Evolutionary conservation across 2,888 invertebrate genomes (phyloP), one percentile per base, ranked within the genome.

Genomic region (Lacanobia oleracea): DNA sequence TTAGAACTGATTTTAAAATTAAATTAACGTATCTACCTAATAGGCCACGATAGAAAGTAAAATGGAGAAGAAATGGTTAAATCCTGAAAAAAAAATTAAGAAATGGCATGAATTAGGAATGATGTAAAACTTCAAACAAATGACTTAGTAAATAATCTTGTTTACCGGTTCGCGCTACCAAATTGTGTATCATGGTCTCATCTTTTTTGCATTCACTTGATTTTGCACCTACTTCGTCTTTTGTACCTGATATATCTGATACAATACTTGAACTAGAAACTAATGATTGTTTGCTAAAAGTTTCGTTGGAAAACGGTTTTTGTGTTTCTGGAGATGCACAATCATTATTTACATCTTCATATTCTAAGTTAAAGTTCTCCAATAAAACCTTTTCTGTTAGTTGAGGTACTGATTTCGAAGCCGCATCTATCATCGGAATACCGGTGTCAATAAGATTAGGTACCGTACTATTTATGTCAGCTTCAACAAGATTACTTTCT

Each of bases 81-180:
- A 40, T 45, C 12, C 40, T 68, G 12, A 37, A 75, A 37, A 75
- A 21, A 23, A 21, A 45, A 12, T 77, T 21, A 6, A 45, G 12
- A 77, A 51, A n/a, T 71, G 16, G 27, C n/a, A 73, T 73, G 48
- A 62, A 75, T 68, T 23, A 50, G 27, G 23, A 54, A 45, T 56
- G 71, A 54, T 61, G 50, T 57, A 65, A 59, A 63, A 62, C 59
- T 64, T 68, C 51, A 68, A 77, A 67, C 68, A 57, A 18, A 72
- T 72, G 53, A 61, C 57, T 65, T 62, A 62, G 54, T 63, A 69
- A 66, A 51, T 74, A 18, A 45, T 76, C 7, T 51, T 43, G 72
- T 80, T 81, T 80, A 81, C 81, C 77, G 61, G 48, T 73, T 69
- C 23, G 21, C 51, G 33, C 4, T 62, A 77, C 40, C 51, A 69